These are phyloP conservation scores for Steromphala cineraria DNA, from an alignment of 2,888 invertebrate genomes.

Conservation along the genomic window DNA sequence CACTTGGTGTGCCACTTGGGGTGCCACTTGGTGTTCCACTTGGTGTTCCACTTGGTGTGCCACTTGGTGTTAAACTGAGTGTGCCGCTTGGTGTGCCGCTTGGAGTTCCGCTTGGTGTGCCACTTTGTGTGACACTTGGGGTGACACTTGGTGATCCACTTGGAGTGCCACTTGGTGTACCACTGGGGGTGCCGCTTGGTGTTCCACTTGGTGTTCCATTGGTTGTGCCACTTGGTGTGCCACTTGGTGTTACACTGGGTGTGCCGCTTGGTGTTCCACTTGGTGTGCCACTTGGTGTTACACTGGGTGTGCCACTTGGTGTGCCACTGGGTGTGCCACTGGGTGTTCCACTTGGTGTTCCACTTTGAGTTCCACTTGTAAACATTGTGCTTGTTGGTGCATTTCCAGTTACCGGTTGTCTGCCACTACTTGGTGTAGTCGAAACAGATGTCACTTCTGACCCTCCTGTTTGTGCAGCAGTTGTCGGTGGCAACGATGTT, in stretches of 20 bases:
- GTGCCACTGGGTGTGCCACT: neutral
- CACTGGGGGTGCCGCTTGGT: neutral
- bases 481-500: neutral
- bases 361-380: too few species aligned
- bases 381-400: neutral
- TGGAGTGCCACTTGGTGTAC: too few species aligned
- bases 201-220: neutral
- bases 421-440: neutral
- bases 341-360: too few species aligned
- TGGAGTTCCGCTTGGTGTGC: too few species aligned
- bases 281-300: neutral
- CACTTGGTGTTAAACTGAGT: too few species aligned
- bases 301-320: neutral
- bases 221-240: neutral
- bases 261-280: neutral
- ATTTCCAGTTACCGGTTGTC: too few species aligned
- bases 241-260: neutral
- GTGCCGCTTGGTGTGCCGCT: too few species aligned
- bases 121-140: too few species aligned
- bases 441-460: neutral
- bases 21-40: too few species aligned
- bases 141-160: too few species aligned
- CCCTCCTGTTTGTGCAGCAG: neutral
- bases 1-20: too few species aligned
- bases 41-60: too few species aligned